These are phyloP conservation scores for Egretta garzetta DNA, from an alignment of 2,113 vertebrate species.

Conservation along the genomic window DNA sequence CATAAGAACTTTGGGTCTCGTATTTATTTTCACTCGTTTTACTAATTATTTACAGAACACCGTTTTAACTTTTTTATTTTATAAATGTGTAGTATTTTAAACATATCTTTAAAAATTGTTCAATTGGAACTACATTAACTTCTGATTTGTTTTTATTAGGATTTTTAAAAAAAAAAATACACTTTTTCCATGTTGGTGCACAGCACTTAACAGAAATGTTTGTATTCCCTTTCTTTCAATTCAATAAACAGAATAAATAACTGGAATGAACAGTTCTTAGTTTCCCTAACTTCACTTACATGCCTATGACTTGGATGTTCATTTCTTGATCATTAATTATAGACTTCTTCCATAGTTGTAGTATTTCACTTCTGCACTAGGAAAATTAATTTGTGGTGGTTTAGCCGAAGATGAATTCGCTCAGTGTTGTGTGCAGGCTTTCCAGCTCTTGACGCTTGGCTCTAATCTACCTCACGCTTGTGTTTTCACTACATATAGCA, in stretches of 20 bases:
- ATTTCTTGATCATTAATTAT: background rate
- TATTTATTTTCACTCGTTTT: slow-evolving; percentile 86
- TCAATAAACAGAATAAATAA: slow-evolving; percentile 85
- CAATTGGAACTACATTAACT: slow-evolving; percentile 74
- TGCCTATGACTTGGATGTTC: slow-evolving; percentile 4
- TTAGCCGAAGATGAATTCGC: background rate
- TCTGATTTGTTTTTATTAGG: slow-evolving; percentile 77
- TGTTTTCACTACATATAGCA: background rate
- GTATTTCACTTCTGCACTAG: background rate
- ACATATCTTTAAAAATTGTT: slow-evolving; percentile 73
- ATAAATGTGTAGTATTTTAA: slow-evolving; percentile 82
- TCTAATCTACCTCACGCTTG: background rate
- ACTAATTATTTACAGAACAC: slow-evolving; percentile 83
- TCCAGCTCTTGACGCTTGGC: background rate
- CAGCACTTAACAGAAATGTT: slow-evolving; percentile 80
- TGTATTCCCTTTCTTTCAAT: slow-evolving; percentile 83
- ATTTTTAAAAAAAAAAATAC: slow-evolving; percentile 61
- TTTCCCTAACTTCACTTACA: slow-evolving; percentile 59
- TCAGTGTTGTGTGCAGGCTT: background rate
- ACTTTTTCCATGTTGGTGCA: slow-evolving; percentile 79
- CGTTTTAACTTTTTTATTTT: slow-evolving; percentile 80
- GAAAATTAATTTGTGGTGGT: background rate
- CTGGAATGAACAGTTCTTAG: slow-evolving; percentile 71
- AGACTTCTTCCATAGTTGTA: background rate
- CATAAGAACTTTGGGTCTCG: slow-evolving; percentile 92